A percentile compares a stretch with the other conserved stretches of the same genome.
phyloP scores from a whole-genome alignment of 2,797 vertebrate genomes.

The Echeneis naucrates region DNA sequence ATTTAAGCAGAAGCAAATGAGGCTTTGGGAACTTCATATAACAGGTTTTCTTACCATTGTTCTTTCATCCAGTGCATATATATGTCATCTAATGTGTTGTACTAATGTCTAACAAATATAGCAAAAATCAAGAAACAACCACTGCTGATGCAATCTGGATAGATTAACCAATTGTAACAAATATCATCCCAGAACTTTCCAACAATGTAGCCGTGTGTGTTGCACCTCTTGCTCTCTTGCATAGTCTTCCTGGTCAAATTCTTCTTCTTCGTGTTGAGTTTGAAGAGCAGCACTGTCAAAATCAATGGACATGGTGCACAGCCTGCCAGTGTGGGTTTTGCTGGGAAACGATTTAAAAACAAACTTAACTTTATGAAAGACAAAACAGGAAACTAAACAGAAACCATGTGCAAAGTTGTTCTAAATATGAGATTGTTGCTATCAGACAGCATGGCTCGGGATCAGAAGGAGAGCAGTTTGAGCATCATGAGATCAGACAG shows the following conservation, averaged over 20 bases:
- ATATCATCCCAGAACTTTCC: background rate
- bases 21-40: background rate
- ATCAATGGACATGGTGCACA: conserved; percentile 91
- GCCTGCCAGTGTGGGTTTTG: background rate
- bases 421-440: background rate
- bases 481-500: background rate
- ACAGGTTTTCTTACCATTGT: background rate
- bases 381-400: background rate
- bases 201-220: background rate
- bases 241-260: conserved; percentile 94
- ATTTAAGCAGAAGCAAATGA: background rate
- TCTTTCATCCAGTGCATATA: background rate
- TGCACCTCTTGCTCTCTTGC: conserved; percentile 95
- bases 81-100: background rate
- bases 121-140: background rate
- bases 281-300: conserved; percentile 93
- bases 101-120: background rate
- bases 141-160: background rate
- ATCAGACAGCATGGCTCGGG: background rate
- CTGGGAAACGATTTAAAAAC: background rate
- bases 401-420: background rate
- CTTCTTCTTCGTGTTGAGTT: conserved; percentile 93
- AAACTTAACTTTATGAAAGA: conserved; percentile 6
- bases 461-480: background rate
- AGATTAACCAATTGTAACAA: background rate